Base-by-base conservation (phyloP, 2,113 vertebrate genomes). In the Piaya cayana region DNA sequence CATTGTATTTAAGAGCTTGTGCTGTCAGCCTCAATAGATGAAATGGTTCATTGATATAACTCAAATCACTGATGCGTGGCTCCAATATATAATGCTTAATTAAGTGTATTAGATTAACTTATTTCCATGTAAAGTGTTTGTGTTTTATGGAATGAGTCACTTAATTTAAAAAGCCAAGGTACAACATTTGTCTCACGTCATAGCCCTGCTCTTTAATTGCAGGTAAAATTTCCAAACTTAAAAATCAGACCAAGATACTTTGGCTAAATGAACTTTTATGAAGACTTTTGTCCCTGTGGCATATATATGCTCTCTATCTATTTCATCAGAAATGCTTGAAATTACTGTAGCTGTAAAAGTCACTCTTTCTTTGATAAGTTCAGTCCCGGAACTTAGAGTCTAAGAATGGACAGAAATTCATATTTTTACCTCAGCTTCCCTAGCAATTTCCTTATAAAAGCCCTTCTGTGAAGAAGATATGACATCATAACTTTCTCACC, bases 1-100 rank as follows among this genome's bases (percentile, higher is more conserved):
- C 97, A 98, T 62, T 93, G 70, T 93, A 95, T 92, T 96, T 97
- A 97, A 97, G 81, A 97, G 96, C 95, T 96, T 97, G 71, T 63
- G 95, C 83, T 97, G 97, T 98, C 97, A 98, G 78, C 60, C 74
- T 96, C 76, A 2, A 96, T 97, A 98, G 97, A 96, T 94, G 91
- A 97, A 97, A 96, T 34, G 80, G 92, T 94, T 80, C 93, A 83
- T 92, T 97, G 96, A 95, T 96, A 92, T 37, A 94, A 92, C 72
- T 97, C 94, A 90, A 96, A 80, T 92, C 96, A 87, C 53, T 93
- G 96, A 97, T 95, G 96, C 84, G 5, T 92, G 86, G 63, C 74
- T 87, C 78, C 69, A 94, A 97, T 94, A 96, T 96, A 93, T 96
- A 96, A 96, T 96, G 84, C 89, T 94, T 98, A 97, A 97, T 97